Base-by-base conservation (phyloP, 2,797 vertebrate species). In the Gambusia yucatana region DNA sequence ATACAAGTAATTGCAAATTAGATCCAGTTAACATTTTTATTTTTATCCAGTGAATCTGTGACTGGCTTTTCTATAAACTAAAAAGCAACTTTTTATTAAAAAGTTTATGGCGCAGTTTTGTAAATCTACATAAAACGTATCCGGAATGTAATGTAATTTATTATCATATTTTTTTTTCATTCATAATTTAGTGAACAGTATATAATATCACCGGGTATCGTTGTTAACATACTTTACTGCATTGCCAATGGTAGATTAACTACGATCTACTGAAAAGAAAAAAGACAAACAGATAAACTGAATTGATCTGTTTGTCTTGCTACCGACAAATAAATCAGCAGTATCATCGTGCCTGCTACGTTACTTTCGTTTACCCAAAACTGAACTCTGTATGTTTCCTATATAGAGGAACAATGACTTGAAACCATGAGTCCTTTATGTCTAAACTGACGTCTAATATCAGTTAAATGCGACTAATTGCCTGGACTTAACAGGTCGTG, bases 401-500 rank as follows among this genome's bases (percentile, higher is more conserved):
- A 20, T n/a, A 1, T 7, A 3, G 0, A 41, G 30, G 28, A 13
- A 36, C 55, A 63, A 22, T 43, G 1, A 39, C 16, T 30, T n/a
- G 22, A 82, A 79, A 59, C 3, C 0, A 28, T 61, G 20, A 6
- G 9, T 4, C 16, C 4, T 2, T 61, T 30, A 67, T 46, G 0
- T 3, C 13, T 1, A 22, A 36, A 25, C 8, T 61, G 36, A 69
- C 65, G 7, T 74, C 6, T 7, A 77, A 72, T 39, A 20, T 0
- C 8, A 67, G 22, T 46, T 2, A 65, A 59, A 71, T 4, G 28
- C 0, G 1, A 75, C 6, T 70, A 59, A 20, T 63, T 1, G 39
- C 6, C 0, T 39, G 0, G 9, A 6, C 70, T 2, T 50, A 41
- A 67, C 2, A 7, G 4, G 7, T 39, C 0, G 5, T 50, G 4